Percentiles rank a stretch among this genome's conserved stretches.
Conservation (phyloP, 2,888 invertebrate genomes). For the Mythimna impura region DNA sequence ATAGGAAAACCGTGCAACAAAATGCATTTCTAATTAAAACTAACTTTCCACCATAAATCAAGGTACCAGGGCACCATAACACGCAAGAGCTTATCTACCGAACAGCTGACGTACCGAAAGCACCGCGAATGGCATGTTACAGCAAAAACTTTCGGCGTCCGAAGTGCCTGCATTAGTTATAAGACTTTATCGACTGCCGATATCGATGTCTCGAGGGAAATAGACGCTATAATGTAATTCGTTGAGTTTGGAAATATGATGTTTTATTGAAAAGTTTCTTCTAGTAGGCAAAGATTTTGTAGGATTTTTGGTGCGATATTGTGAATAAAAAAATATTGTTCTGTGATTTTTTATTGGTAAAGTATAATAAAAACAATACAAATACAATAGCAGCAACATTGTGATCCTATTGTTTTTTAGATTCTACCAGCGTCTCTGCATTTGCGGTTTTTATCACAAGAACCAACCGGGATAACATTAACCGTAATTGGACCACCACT, state of each 20-base stretch:
- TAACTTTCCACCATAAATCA: not conserved
- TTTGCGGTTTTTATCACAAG: too few relatives aligned
- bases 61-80: constrained; percentile 62
- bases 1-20: not conserved
- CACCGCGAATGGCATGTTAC: constrained; percentile 45
- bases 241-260: constrained; percentile 31
- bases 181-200: constrained; percentile 52
- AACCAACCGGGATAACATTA: too few relatives aligned
- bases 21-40: constrained; percentile 38
- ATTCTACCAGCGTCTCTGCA: too few relatives aligned
- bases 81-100: constrained; percentile 57
- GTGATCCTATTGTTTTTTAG: too few relatives aligned
- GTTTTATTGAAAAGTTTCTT: constrained; percentile 41
- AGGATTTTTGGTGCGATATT: not conserved
- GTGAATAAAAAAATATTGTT: not conserved
- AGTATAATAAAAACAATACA: too few relatives aligned
- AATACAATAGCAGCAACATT: too few relatives aligned
- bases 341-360: not conserved
- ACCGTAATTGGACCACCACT: too few relatives aligned
- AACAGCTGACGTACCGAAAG: constrained; percentile 49
- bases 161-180: constrained; percentile 48
- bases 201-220: constrained; percentile 54
- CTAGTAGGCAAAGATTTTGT: not conserved
- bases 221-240: constrained; percentile 47
- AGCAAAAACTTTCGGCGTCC: constrained; percentile 38